phyloP scores from a whole-genome alignment of 2,797 vertebrate species.

The Diglossa cyanea region DNA sequence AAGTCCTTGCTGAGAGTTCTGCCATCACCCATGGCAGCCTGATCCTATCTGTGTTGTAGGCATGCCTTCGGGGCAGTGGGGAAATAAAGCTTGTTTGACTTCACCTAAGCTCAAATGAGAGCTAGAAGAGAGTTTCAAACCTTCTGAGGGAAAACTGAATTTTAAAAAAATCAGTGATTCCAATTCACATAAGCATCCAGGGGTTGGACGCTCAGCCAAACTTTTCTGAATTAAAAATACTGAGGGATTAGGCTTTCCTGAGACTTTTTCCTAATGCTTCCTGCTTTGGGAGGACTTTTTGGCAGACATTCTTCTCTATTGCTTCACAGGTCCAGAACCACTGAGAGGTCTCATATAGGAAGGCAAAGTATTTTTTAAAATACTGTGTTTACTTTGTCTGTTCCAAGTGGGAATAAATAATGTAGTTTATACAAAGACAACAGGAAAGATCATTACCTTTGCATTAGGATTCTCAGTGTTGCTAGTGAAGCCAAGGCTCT shows the following conservation, averaged over 20 bases:
- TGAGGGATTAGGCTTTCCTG: constrained; percentile 34
- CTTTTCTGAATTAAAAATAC: constrained; percentile 12
- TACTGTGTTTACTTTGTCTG: background rate
- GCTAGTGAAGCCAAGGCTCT: background rate
- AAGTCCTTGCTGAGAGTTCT: background rate
- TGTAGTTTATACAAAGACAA: background rate
- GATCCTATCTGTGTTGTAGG: background rate
- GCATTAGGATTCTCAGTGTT: background rate
- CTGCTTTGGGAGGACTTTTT: background rate
- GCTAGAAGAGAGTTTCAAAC: background rate
- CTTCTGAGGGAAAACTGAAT: background rate
- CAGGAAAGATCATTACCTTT: background rate
- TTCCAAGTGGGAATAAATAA: constrained; percentile 11
- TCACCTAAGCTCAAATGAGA: background rate
- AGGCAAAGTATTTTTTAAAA: background rate
- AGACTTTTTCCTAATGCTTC: constrained; percentile 29
- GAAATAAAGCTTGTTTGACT: background rate
- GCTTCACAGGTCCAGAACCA: background rate
- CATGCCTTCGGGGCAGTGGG: background rate
- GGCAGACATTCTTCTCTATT: background rate
- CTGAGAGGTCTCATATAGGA: background rate
- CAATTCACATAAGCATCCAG: background rate
- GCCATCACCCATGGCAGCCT: background rate
- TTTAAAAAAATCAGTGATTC: background rate
- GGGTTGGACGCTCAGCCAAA: background rate